Base-by-base conservation (phyloP, 2,113 vertebrate genomes). In the Dasypus novemcinctus region DNA sequence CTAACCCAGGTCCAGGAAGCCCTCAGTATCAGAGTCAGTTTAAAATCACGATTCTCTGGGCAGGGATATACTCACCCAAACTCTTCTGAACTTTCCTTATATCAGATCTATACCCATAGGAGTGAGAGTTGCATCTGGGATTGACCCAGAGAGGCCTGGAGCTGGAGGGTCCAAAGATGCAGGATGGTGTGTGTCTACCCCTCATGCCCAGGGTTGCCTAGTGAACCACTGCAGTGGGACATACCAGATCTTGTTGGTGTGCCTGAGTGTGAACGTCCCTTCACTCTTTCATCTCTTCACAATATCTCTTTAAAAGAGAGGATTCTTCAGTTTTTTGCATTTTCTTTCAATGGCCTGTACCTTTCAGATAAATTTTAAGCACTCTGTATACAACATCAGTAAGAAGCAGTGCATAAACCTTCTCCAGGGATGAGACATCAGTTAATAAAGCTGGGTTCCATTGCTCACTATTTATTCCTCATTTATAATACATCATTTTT, bases 351-450 rank as follows among this genome's bases (percentile, higher is more conserved):
- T 57, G 54, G 31, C 43, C 57, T 43, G 38, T 36, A 95, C 36
- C 10, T 27, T 94, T 94, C 97, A 90, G 91, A 96, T 96, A 97
- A 63, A 79, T 96, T 97, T 96, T 97, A 91, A 97, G 96, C 72
- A 87, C 54, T 86, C 88, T 93, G 78, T 63, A 94, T 27, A 72
- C 31, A 93, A 27, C 59, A 91, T 96, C 76, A 95, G 93, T 92
- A 54, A 92, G 54, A 95, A 97, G 75, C 57, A 96, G 76, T 4
- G 52, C 23, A 36, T 86, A 95, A 97, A 80, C 97, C 75, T 71
- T 4, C 2, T 91, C 29, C 84, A 59, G 14, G 92, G 61, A 93
- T 90, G 94, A 43, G 36, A 90, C 72, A 92, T 52, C 49, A 36
- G 68, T 87, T 94, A 97, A 96, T 93, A 96, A 88, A 27, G 43